Evolutionary conservation across 2,113 vertebrate genomes (phyloP), one percentile per base, ranked within the genome.

Genomic region (Telmatochromis sp.): DNA sequence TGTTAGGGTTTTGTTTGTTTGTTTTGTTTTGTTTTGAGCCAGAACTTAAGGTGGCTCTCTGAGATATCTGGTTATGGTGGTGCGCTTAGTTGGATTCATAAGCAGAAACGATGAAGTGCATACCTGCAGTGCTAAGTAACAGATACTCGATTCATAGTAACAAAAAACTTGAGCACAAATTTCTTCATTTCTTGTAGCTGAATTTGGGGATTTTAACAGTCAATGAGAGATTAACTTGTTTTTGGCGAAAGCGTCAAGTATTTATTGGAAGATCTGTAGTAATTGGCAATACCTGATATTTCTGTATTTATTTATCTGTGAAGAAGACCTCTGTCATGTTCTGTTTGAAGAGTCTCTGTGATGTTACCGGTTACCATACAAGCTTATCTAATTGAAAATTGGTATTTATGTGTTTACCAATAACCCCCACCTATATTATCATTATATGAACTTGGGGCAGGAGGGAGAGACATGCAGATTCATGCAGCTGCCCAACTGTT

Each of bases 281-380:
- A 31, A 28, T 49, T 75, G 42, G 68, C 40, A 28, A 47, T 47
- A 75, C 14, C 68, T 75, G 68, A 47, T 75, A 17, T 47, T 47
- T 17, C 4, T 75, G 14, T 75, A 19, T 28, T 28, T 7, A 75
- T 75, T 75, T 49, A 7, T 75, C 23, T 31, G 23, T 28, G 70
- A 75, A 28, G 42, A 47, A 75, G 42, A 49, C 42, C 23, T 47
- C 1, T 47, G 6, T 31, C 23, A 28, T 28, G 15, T 75, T 23
- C 40, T 75, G 68, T 75, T 75, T 26, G 42, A 47, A 47, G 2
- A 1, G 37, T 73, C 21, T 75, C 9, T 75, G 23, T 47, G 40
- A 47, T 73, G 40, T 73, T 45, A 47, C 37, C 0, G 13, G 26
- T 73, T 60, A 31, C 28, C 28, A 33, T 73, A 45, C 6, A 26